Percentiles rank a stretch among this genome's conserved stretches.
Conservation (phyloP, 2,113 vertebrate species). For the Talpa occidentalis region DNA sequence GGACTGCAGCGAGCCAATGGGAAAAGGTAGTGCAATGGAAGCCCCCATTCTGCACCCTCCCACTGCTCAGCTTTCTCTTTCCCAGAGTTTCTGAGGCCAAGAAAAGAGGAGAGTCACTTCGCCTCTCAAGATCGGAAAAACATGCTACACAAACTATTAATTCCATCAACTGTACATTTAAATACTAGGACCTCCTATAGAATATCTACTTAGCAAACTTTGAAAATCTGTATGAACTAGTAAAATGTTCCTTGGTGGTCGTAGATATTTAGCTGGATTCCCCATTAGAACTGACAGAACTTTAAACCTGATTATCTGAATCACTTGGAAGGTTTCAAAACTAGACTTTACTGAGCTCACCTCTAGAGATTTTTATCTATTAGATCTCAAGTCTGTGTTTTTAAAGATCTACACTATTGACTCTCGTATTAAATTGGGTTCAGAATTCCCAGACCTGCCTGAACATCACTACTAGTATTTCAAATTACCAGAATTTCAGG, state of each 20-base stretch:
- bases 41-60: not conserved
- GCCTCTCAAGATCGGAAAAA: not conserved
- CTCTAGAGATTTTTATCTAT: not conserved
- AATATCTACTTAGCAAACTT: not conserved
- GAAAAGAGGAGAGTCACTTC: not conserved
- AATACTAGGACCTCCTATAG: not conserved
- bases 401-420: not conserved
- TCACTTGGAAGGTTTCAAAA: not conserved
- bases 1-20: not conserved
- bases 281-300: not conserved
- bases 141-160: not conserved
- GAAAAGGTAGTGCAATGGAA: not conserved
- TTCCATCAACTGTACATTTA: not conserved
- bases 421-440: not conserved
- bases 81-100: not conserved
- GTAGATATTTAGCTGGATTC: not conserved
- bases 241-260: not conserved
- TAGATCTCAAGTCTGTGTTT: not conserved
- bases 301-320: constrained; percentile 7
- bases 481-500: not conserved
- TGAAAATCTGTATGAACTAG: constrained; percentile 27
- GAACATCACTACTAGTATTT: not conserved
- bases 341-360: not conserved
- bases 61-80: not conserved
- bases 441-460: constrained; percentile 8